These are phyloP conservation scores for Onthophagus taurus DNA, from an alignment of 1,140 invertebrate genomes.

Conservation along the genomic window DNA sequence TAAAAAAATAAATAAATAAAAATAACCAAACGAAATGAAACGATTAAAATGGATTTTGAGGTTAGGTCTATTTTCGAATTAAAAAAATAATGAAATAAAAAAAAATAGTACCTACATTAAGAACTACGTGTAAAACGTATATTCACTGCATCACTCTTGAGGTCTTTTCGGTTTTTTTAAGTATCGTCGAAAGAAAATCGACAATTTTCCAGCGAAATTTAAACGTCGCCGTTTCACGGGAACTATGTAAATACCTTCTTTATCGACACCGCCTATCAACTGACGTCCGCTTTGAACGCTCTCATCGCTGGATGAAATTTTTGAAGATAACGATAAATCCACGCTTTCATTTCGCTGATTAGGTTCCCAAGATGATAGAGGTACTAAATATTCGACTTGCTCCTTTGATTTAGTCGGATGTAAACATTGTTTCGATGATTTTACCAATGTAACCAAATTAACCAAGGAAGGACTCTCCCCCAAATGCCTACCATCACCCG, in stretches of 20 bases:
- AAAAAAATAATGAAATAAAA: not conserved
- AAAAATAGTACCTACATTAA: not conserved
- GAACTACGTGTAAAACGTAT: not conserved
- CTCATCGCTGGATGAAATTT: not conserved
- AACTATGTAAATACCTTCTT: not conserved
- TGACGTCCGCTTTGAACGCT: not conserved
- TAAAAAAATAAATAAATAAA: too few relatives aligned
- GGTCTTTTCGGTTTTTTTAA: too few relatives aligned
- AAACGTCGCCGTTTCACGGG: not conserved
- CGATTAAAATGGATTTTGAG: not conserved
- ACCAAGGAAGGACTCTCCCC: constrained; percentile 33
- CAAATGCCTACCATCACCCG: constrained; percentile 32
- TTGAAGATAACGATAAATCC: not conserved
- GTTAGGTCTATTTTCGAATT: too few relatives aligned
- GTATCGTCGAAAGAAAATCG: constrained; percentile 27
- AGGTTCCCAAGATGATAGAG: constrained; percentile 34
- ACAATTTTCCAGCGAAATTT: constrained; percentile 25
- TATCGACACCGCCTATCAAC: not conserved
- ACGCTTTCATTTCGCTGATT: not conserved
- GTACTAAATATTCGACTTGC: constrained; percentile 30
- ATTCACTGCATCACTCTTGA: not conserved
- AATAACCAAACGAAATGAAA: too few relatives aligned
- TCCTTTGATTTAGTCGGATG: constrained; percentile 10
- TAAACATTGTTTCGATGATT: constrained; percentile 8
- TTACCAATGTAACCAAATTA: constrained; percentile 31